phyloP scores from a whole-genome alignment of 2,888 invertebrate genomes.

The Drepana falcataria region DNA sequence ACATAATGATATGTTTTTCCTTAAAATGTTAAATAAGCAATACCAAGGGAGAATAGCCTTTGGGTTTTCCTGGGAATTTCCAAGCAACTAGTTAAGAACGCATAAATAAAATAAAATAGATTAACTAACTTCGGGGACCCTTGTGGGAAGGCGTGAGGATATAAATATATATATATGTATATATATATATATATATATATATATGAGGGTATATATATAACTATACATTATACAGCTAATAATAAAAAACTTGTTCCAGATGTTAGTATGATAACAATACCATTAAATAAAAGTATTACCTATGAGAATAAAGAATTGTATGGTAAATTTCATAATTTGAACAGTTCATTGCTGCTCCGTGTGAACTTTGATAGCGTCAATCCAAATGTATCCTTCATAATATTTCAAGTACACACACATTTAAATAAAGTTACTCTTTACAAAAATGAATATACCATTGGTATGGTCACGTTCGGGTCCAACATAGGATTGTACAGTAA shows the following conservation, averaged over 20 bases:
- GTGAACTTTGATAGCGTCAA: conserved; percentile 65
- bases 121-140: too few species aligned
- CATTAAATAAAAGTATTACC: conserved; percentile 42
- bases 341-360: conserved; percentile 37
- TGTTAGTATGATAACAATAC: conserved; percentile 40
- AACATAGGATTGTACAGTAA: conserved; percentile 79
- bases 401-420: conserved; percentile 83
- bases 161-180: too few species aligned
- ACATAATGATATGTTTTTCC: too few species aligned
- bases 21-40: too few species aligned
- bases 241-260: conserved; percentile 11
- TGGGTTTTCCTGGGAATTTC: too few species aligned
- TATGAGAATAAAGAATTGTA: conserved; percentile 46
- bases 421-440: conserved; percentile 77
- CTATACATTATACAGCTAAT: too few species aligned
- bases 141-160: too few species aligned
- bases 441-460: conserved; percentile 37
- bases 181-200: too few species aligned
- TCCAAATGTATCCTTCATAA: conserved; percentile 69
- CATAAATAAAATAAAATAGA: too few species aligned
- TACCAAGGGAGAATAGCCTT: too few species aligned
- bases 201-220: too few species aligned
- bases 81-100: too few species aligned
- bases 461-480: conserved; percentile 72
- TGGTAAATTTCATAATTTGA: conserved; percentile 38